Conservation (phyloP, 30 jellyfish, hydroid and myxozoan species). For the Cassiopea andromeda region DNA sequence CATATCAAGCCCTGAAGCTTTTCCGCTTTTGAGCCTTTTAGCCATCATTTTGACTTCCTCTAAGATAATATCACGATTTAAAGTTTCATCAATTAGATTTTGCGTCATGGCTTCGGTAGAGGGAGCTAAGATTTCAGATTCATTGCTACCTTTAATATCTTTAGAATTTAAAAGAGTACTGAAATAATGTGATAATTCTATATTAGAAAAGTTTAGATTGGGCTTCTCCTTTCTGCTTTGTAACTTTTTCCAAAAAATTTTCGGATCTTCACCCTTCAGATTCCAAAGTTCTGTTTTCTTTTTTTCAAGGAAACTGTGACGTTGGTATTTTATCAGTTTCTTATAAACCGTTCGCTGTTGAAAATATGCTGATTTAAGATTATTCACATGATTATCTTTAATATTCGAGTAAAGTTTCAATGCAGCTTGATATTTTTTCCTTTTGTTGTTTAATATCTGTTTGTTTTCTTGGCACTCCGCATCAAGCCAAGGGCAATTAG, state of each 20-base stretch:
- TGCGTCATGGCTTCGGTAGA: slow-evolving; percentile 32
- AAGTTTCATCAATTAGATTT: slow-evolving; percentile 25
- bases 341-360: slow-evolving; percentile 19
- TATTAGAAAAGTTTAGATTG: slow-evolving; percentile 11
- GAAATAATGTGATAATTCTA: background rate
- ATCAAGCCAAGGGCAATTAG: slow-evolving; percentile 19
- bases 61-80: slow-evolving; percentile 17
- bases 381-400: slow-evolving; percentile 9
- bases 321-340: slow-evolving; percentile 27
- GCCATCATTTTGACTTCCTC: slow-evolving; percentile 23
- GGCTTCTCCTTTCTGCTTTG: background rate
- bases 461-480: slow-evolving; percentile 10
- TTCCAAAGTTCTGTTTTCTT: slow-evolving; percentile 13
- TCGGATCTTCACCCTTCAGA: slow-evolving; percentile 34
- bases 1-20: slow-evolving; percentile 34
- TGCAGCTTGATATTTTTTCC: slow-evolving; percentile 22
- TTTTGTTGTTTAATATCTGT: slow-evolving; percentile 22
- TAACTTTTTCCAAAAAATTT: slow-evolving; percentile 22
- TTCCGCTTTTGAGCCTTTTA: slow-evolving; percentile 31
- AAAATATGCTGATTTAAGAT: slow-evolving; percentile 9
- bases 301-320: slow-evolving; percentile 34
- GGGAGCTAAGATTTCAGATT: background rate
- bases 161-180: slow-evolving; percentile 12
- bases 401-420: slow-evolving; percentile 8
- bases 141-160: slow-evolving; percentile 5